Evolutionary conservation across 2,113 vertebrate species (phyloP), one percentile per base, ranked within the genome.

Genomic region (Dryoscopus gambensis): DNA sequence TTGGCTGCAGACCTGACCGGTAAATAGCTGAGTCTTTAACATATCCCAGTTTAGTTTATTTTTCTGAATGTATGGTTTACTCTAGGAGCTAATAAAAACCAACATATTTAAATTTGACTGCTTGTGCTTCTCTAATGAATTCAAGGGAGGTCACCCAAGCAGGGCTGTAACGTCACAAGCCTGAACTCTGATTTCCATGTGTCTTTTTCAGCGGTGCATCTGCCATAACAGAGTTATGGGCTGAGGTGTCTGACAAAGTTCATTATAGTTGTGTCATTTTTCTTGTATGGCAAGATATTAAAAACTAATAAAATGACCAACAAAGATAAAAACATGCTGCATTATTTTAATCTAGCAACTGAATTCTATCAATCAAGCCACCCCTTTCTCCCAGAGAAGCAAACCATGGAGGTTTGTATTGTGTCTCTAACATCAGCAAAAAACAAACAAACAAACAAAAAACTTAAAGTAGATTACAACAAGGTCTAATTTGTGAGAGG

Each of bases 321-420:
- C 23, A 92, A 95, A 96, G 82, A 95, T 97, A 97, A 97, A 97
- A 95, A 21, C 25, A 40, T 56, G n/a, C 70, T 96, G 75, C 52
- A 57, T 95, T 96, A 92, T 97, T 97, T 96, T 88, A 94, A 60
- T 53, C 40, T 17, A 92, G 79, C 59, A 94, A 92, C 71, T 95
- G 78, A 97, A 96, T 96, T 97, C 93, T 96, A 95, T 98, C 97
- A 97, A 83, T 98, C 97, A 97, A 91, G 14, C 16, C 87, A 83
- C 53, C 13, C 35, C 97, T 96, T 94, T 59, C 83, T 97, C 76
- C 94, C 90, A 94, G 62, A 89, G 79, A 96, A 94, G 33, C 71
- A 95, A 98, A 92, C 35, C 15, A 5, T 57, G 77, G 93, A 62
- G 40, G 53, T 92, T 94, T 91, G 23, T 84, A 65, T 80, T 88